Base-by-base conservation (phyloP, 2,888 invertebrate genomes). In the Clistopyga incitator region DNA sequence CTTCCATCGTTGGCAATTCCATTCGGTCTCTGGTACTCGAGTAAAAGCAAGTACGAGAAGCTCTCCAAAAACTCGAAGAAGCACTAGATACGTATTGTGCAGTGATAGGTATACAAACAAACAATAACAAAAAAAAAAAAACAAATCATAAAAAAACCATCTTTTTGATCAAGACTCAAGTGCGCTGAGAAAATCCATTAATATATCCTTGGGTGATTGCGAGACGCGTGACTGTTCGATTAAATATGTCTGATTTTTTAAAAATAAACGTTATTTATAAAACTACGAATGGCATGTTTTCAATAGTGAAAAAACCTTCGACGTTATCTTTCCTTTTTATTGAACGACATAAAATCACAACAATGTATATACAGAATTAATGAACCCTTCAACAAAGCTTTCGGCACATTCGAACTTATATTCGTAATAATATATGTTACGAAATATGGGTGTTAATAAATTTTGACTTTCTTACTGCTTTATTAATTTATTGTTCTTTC, bases 1-100 rank as follows among this genome's bases (percentile, higher is more conserved):
- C 94, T 99, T 85, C 99, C 99, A 6, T 98, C 99, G 2, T 94
- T 99, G 64, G 97, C 97, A 59, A 98, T 99, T 92, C 99, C 99
- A 80, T 98, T 98, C 93, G 96, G 97, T 47, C 95, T 99, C 85
- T 99, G 99, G 99, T 98, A 96, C 94, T 96, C 97, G 34, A 98
- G 98, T 91, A 99, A 99, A 94, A 96, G 96, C 93, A 98, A 98
- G 95, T 99, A 99, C 91, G 98, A 98, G 92, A 96, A 96, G 90
- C 94, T 97, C 47, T 94, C 95, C 75, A 97, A 96, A 93, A 93
- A 92, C 81, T 94, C 95, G 72, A 97, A 97, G 94, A 97, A 97
- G 79, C 93, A 93, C 80, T 93, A 87, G 91, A 86, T 6, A 77
- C 78, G 20, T 52, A 23, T 23, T 29, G 20, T 42, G 42, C 45